Conservation (phyloP, 2,113 vertebrate genomes). For the Eonycteris spelaea region DNA sequence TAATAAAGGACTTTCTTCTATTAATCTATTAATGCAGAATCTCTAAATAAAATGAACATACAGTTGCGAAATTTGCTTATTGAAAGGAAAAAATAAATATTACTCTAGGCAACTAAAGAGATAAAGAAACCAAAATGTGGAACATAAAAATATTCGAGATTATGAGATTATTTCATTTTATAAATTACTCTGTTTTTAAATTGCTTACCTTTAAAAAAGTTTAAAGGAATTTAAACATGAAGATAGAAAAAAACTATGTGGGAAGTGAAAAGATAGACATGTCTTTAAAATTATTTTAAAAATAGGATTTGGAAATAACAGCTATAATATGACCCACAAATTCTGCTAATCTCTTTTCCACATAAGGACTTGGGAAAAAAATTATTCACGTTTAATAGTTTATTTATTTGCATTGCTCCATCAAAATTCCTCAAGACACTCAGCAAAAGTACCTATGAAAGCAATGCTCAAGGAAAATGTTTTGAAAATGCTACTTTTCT, state of each 20-base stretch:
- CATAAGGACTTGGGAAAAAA: background rate
- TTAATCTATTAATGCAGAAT: background rate
- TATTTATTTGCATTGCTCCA: background rate
- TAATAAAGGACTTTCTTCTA: conserved; percentile 15
- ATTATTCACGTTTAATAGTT: background rate
- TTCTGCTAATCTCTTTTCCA: background rate
- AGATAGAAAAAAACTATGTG: background rate
- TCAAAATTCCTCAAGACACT: background rate
- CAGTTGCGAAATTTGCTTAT: background rate
- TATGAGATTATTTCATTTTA: background rate
- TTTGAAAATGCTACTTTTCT: background rate
- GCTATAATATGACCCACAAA: background rate
- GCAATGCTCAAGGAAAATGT: background rate
- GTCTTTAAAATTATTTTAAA: background rate
- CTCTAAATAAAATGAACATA: conserved; percentile 14
- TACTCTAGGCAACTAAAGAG: background rate
- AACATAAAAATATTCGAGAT: background rate
- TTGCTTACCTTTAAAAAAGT: background rate
- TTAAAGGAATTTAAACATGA: background rate
- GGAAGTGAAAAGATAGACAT: background rate
- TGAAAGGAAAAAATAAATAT: background rate
- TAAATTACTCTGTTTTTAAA: conserved; percentile 19
- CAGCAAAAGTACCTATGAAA: background rate
- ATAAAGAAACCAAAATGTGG: background rate
- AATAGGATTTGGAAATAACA: background rate